Conservation (phyloP, 2,888 invertebrate species). For the Caenorhabditis japonica region DNA sequence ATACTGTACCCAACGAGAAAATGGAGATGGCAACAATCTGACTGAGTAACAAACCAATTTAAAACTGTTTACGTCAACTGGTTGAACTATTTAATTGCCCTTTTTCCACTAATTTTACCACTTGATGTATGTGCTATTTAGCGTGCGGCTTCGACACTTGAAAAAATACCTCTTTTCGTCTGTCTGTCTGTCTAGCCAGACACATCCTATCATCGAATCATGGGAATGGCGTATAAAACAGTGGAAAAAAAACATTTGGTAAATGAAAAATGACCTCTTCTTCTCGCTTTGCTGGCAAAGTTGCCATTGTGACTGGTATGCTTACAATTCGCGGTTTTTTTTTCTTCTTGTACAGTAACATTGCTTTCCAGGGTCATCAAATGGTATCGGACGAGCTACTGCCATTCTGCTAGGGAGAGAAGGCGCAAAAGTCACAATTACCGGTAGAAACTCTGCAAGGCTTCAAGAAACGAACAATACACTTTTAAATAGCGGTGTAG, state of each 20-base stretch:
- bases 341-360: too few relatives aligned
- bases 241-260: not conserved
- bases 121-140: too few relatives aligned
- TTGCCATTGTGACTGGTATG: conserved; percentile 29
- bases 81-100: too few relatives aligned
- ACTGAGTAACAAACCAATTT: too few relatives aligned
- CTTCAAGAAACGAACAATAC: conserved; percentile 19
- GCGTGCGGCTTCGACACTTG: not conserved
- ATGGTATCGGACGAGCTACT: conserved; percentile 28
- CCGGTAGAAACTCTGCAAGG: conserved; percentile 12
- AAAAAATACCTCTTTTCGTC: not conserved
- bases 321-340: too few relatives aligned
- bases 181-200: too few relatives aligned
- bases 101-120: too few relatives aligned
- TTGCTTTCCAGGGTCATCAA: conserved; percentile 26
- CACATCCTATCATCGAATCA: conserved; percentile 6
- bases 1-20: too few relatives aligned
- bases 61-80: too few relatives aligned
- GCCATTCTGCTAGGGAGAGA: conserved; percentile 24
- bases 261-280: not conserved
- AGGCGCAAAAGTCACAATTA: conserved; percentile 39
- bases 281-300: conserved; percentile 12
- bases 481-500: conserved; percentile 1
- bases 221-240: not conserved
- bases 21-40: too few relatives aligned